phyloP scores from a whole-genome alignment of 2,797 vertebrate genomes.

The Siniperca undulata region DNA sequence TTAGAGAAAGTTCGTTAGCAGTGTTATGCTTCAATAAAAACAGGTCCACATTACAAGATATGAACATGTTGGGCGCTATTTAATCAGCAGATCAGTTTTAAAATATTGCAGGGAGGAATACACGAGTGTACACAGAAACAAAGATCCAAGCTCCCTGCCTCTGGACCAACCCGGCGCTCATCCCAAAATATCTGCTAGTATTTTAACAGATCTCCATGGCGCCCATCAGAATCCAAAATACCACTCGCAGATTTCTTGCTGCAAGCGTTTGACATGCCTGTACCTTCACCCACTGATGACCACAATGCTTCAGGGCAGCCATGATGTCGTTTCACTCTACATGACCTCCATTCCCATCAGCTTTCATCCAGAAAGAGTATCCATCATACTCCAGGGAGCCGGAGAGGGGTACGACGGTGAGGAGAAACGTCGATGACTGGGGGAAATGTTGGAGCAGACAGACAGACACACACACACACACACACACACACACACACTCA shows the following conservation, averaged over 20 bases:
- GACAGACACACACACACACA: too few relatives aligned
- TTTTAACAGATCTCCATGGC: neutral
- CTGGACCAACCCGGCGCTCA: too few relatives aligned
- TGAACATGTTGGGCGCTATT: too few relatives aligned
- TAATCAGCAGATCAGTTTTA: neutral
- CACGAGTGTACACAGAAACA: neutral
- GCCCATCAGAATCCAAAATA: neutral
- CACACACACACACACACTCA: too few relatives aligned
- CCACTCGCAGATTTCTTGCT: neutral
- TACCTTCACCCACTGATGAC: neutral
- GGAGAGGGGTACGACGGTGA: neutral
- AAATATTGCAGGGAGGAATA: neutral
- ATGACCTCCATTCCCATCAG: slow-evolving; percentile 28
- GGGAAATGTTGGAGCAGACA: neutral
- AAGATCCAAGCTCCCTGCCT: neutral
- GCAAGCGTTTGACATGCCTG: neutral
- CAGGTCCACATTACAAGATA: too few relatives aligned
- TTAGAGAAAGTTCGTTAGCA: too few relatives aligned
- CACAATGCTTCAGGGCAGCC: neutral
- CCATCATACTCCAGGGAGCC: neutral
- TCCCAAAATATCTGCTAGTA: too few relatives aligned
- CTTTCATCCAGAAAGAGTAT: slow-evolving; percentile 12
- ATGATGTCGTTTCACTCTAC: neutral
- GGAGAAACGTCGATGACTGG: neutral
- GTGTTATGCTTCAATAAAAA: too few relatives aligned